Percentiles rank a stretch among this genome's conserved stretches.
These are phyloP conservation scores for Etia nguti DNA, from an alignment of 2,113 vertebrate species.

Conservation along the genomic window DNA sequence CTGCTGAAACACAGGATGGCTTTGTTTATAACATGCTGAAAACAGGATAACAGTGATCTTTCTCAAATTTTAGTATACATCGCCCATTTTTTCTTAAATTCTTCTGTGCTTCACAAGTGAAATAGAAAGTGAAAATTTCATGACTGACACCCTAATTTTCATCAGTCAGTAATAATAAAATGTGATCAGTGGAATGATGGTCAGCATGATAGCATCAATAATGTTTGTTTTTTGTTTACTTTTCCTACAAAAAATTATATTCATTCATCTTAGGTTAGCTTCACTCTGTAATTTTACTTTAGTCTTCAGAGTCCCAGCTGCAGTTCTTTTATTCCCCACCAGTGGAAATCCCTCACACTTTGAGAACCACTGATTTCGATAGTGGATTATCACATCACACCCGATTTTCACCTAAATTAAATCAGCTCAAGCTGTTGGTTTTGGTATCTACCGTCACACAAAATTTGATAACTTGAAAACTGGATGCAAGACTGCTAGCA, in stretches of 20 bases:
- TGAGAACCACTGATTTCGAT: background rate
- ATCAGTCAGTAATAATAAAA: background rate
- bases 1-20: background rate
- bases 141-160: background rate
- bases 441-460: background rate
- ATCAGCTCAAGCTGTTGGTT: background rate
- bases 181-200: background rate
- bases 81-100: fast-evolving
- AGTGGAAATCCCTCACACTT: background rate
- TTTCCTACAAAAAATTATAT: background rate
- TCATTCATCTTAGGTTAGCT: background rate
- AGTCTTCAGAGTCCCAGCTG: background rate
- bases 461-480: background rate
- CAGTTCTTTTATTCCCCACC: background rate
- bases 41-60: background rate
- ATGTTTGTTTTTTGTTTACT: background rate
- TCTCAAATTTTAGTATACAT: background rate
- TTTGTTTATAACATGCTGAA: background rate
- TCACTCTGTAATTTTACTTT: background rate
- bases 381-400: background rate
- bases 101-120: background rate
- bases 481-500: background rate
- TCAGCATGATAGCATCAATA: background rate
- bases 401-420: background rate
- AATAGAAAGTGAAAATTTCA: background rate